phyloP scores from a whole-genome alignment of 64 coral and sea anemone species.

The Pocillopora verrucosa region DNA sequence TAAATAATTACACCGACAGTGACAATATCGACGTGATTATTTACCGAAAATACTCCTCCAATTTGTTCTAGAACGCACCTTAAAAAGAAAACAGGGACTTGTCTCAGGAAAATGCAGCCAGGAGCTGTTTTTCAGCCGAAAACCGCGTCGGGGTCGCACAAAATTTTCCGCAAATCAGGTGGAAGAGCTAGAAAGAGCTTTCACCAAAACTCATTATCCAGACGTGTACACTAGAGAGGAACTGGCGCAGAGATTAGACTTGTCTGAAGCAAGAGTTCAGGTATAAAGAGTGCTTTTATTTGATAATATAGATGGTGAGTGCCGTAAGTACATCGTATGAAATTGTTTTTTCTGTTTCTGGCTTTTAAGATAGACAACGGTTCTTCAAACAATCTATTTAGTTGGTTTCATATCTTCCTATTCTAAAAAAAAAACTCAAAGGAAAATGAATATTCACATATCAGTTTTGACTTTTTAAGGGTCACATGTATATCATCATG shows the following conservation, averaged over 20 bases:
- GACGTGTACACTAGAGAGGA: constrained; percentile 97
- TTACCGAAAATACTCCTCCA: constrained; percentile 13
- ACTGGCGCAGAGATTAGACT: constrained; percentile 79
- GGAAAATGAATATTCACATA: too few species aligned
- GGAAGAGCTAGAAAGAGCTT: constrained; percentile 93
- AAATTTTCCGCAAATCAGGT: constrained; percentile 83
- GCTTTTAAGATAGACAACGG: too few species aligned
- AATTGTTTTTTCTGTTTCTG: too few species aligned
- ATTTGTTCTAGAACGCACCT: constrained; percentile 23
- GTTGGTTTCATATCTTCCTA: too few species aligned
- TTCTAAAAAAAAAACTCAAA: too few species aligned
- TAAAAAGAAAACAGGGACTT: constrained; percentile 29
- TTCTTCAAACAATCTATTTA: too few species aligned
- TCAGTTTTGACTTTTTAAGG: too few species aligned
- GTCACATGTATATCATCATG: too few species aligned
- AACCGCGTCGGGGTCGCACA: constrained; percentile 87
- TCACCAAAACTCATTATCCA: constrained; percentile 97
- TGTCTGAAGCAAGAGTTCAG: constrained; percentile 97
- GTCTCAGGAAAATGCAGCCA: constrained; percentile 51
- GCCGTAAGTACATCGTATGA: too few species aligned
- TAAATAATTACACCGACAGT: constrained; percentile 1
- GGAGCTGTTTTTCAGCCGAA: constrained; percentile 66
- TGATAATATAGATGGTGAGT: too few species aligned
- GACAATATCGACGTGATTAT: constrained; percentile 17
- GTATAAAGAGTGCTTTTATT: constrained; percentile 11